Conservation (phyloP, 2,888 invertebrate species). For the Synanthedon formicaeformis region DNA sequence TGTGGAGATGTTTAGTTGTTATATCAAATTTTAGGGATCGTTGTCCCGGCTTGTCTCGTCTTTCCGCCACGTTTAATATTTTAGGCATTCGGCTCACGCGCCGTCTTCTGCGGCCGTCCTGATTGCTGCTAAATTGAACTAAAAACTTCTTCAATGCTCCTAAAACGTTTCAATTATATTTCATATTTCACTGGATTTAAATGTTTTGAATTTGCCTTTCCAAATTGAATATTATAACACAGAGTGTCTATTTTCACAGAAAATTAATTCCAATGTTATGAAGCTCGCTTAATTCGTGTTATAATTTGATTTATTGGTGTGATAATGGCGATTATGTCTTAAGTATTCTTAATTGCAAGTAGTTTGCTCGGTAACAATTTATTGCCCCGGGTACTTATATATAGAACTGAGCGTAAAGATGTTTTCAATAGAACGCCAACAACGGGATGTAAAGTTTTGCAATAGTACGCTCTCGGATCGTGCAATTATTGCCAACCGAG, state of each 20-base stretch:
- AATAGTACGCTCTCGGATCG: conserved; percentile 50
- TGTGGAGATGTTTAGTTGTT: not conserved
- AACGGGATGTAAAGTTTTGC: conserved; percentile 53
- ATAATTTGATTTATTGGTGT: conserved; percentile 42
- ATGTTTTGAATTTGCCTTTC: conserved; percentile 1
- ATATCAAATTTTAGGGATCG: conserved; percentile 50
- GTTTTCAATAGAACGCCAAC: conserved; percentile 60
- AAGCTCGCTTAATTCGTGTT: conserved; percentile 13
- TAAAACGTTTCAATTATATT: conserved; percentile 64
- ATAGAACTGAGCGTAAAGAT: conserved; percentile 42
- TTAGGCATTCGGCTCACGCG: conserved; percentile 64
- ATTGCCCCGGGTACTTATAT: conserved; percentile 12
- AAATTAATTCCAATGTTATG: not conserved
- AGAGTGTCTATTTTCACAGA: not conserved
- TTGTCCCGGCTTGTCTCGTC: conserved; percentile 39
- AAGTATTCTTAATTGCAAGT: conserved; percentile 43
- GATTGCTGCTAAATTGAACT: conserved; percentile 72
- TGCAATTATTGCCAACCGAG: conserved; percentile 59
- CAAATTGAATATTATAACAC: not conserved
- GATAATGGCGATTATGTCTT: conserved; percentile 55
- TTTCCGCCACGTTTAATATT: conserved; percentile 62
- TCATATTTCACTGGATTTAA: conserved; percentile 31
- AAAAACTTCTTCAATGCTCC: conserved; percentile 67
- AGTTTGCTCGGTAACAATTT: conserved; percentile 52
- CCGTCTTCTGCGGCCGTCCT: conserved; percentile 65